Evolutionary conservation across 2,113 vertebrate genomes (phyloP).

Genomic region (Micronisus gabar): DNA sequence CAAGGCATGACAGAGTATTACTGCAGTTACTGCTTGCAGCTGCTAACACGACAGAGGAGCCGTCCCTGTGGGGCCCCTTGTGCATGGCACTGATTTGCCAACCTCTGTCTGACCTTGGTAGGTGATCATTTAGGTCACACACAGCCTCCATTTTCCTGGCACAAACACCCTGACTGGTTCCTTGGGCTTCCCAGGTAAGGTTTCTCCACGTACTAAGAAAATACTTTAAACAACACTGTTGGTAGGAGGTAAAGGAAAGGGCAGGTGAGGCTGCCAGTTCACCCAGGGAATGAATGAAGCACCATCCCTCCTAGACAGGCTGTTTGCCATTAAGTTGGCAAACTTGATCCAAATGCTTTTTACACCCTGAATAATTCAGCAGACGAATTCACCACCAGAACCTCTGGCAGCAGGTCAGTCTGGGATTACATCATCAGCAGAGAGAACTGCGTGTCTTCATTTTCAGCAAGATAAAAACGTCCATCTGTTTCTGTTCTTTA

Average conservation of each 20-base stretch:
- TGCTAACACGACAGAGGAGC: neutral
- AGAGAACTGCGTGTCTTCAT: slow-evolving; percentile 35
- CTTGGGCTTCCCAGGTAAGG: neutral
- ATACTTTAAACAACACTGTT: neutral
- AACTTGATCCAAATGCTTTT: neutral
- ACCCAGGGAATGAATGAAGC: neutral
- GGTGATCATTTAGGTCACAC: neutral
- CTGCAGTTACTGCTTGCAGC: neutral
- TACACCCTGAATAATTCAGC: neutral
- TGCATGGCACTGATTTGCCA: neutral
- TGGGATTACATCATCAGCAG: slow-evolving; percentile 6
- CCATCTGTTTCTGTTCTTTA: slow-evolving; percentile 40
- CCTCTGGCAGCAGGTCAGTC: neutral
- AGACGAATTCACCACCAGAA: slow-evolving; percentile 22
- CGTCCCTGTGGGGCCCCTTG: neutral
- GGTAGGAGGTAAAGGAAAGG: neutral
- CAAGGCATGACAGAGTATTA: neutral
- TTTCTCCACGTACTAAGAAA: neutral
- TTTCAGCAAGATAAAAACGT: neutral
- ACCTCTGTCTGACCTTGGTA: neutral
- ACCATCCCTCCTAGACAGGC: neutral
- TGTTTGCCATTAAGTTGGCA: neutral
- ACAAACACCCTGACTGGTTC: neutral
- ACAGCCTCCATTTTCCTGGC: neutral
- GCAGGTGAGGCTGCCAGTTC: neutral